Evolutionary conservation across 2,113 vertebrate genomes (phyloP).

Genomic region (Thalassarche chlororhynchos): DNA sequence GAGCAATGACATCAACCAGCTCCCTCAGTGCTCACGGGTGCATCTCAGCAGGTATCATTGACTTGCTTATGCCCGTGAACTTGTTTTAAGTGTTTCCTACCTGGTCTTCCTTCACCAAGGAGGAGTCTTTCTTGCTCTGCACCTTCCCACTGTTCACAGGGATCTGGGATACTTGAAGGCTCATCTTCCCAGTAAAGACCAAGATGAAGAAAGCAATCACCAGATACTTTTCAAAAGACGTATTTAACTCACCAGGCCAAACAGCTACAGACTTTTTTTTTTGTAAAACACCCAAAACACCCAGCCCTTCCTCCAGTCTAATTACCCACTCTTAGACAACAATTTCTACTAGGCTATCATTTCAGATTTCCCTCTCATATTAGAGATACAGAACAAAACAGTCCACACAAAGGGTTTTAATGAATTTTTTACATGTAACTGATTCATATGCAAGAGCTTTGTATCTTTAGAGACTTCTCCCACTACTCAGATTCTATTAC

Average conservation of each 20-base stretch:
- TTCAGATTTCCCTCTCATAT: not conserved
- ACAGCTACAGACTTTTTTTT: not conserved
- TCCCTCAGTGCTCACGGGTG: not conserved
- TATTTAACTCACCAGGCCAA: not conserved
- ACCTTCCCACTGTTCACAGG: not conserved
- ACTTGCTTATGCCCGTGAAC: not conserved
- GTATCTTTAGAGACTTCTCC: not conserved
- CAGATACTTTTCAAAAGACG: not conserved
- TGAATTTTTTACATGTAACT: not conserved
- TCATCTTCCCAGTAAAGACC: not conserved
- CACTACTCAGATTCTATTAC: not conserved
- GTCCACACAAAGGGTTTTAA: not conserved
- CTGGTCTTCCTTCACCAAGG: not conserved
- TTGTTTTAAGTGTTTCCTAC: not conserved
- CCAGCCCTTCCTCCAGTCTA: not conserved
- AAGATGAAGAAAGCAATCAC: not conserved
- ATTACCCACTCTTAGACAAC: not conserved
- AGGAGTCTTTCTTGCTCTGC: not conserved
- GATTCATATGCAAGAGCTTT: not conserved
- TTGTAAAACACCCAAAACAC: not conserved
- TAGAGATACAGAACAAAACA: not conserved
- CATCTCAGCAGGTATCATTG: not conserved
- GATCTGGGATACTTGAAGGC: not conserved
- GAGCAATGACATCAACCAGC: not conserved
- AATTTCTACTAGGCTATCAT: not conserved